Base-by-base conservation (phyloP, 2,113 vertebrate genomes). In the Brachypodius melanocephalos region DNA sequence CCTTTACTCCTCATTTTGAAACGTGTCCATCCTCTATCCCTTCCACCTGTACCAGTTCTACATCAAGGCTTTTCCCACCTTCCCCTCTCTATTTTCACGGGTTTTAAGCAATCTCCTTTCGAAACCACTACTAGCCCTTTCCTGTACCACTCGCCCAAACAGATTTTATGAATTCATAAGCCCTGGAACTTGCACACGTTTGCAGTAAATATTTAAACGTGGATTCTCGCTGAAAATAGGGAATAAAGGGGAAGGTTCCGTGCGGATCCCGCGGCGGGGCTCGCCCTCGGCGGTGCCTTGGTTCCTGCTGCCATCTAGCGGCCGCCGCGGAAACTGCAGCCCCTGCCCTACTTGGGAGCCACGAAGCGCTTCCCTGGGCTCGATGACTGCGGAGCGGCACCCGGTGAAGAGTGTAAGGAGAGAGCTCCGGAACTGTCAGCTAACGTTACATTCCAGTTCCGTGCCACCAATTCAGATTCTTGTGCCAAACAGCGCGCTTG, bases 241-340 rank as follows among this genome's bases (percentile, higher is more conserved):
- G 85, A 63, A 96, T 54, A 67, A 71, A 52, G 42, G 11, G 10
- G 68, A 88, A 62, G 43, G 69, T 54, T 84, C 34, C 66, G 19
- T 73, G 20, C 34, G 52, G 17, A 10, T 17, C 75, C 80, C 49
- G 26, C 62, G 90, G 45, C 55, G 65, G 57, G 62, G 38, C 65
- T 49, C 42, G 52, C 71, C 15, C 31, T 63, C 25, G 66, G 66
- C 29, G 21, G 95, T 96, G 3, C 34, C 91, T 97, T 96, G 96
- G 80, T 86, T 54, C 95, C 97, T 79, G 95, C 97, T 98, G 97
- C 97, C 98, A 98, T 94, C 98, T 97, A 92, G 94, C 51, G 97
- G 57, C 85, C 79, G 1, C 8, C 36, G 7, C 24, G 75, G 80
- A 97, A 94, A 96, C 92, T 71, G 10, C 77, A 89, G n/a, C 49